Conservation (phyloP, 1,140 invertebrate genomes). For the Manduca sexta region DNA sequence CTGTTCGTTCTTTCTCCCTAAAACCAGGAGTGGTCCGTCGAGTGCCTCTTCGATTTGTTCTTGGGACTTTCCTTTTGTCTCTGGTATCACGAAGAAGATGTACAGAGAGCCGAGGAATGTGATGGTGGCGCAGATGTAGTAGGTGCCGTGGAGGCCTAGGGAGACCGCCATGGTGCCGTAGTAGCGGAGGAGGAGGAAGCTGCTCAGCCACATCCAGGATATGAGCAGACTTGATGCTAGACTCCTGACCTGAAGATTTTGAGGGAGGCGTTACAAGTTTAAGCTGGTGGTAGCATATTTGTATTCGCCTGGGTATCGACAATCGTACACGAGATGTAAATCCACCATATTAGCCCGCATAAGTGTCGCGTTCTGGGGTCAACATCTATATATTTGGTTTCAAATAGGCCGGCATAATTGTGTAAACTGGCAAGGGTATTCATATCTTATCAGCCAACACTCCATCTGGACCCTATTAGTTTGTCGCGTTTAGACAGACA, state of each 20-base stretch:
- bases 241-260: constrained; percentile 41
- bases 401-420: too few relatives aligned
- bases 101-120: constrained; percentile 47
- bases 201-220: constrained; percentile 64
- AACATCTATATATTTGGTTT: too few relatives aligned
- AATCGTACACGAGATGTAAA: too few relatives aligned
- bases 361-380: too few relatives aligned
- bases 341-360: too few relatives aligned
- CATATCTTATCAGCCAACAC: too few relatives aligned
- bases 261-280: too few relatives aligned
- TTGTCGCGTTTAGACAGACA: too few relatives aligned
- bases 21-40: constrained; percentile 37
- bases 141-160: constrained; percentile 54
- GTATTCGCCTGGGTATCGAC: too few relatives aligned
- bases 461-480: too few relatives aligned
- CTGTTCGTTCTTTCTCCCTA: constrained; percentile 22
- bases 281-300: too few relatives aligned
- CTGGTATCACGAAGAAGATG: constrained; percentile 44
- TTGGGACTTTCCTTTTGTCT: constrained; percentile 54
- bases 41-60: constrained; percentile 45
- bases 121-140: constrained; percentile 50
- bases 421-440: too few relatives aligned
- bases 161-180: constrained; percentile 47
- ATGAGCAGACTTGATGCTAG: constrained; percentile 60
- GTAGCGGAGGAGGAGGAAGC: constrained; percentile 55